Percentiles rank a stretch among this genome's conserved stretches.
Conservation (phyloP, 2,797 vertebrate genomes). For the Corythornis leucogaster region DNA sequence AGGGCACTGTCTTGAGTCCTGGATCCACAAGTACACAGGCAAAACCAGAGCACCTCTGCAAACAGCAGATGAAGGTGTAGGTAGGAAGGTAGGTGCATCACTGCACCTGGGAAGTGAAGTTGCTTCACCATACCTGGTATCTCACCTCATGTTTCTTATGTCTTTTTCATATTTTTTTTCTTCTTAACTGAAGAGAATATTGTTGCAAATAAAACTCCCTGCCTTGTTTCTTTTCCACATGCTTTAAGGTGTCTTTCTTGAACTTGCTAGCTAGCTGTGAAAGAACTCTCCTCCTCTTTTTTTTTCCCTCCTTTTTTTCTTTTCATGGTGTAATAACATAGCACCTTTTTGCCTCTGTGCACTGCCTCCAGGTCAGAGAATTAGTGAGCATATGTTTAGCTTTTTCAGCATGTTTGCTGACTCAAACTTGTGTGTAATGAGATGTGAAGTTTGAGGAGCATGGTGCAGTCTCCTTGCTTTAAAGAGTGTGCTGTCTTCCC, state of each 20-base stretch:
- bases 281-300: background rate
- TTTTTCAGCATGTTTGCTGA: background rate
- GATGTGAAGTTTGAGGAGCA: background rate
- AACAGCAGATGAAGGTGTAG: background rate
- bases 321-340: background rate
- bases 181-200: background rate
- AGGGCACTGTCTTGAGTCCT: background rate
- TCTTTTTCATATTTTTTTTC: background rate
- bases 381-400: background rate
- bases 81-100: background rate
- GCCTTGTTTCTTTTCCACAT: background rate
- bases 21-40: background rate
- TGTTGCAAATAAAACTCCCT: background rate
- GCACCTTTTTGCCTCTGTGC: background rate
- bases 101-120: background rate
- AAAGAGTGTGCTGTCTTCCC: constrained; percentile 16
- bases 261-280: background rate
- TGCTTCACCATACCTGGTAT: background rate
- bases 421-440: background rate
- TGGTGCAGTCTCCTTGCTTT: background rate
- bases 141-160: background rate
- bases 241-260: background rate
- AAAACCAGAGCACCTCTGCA: background rate
- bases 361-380: background rate
- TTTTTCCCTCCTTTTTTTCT: background rate